A percentile compares a stretch with the other conserved stretches of the same genome.
Evolutionary conservation across 2,113 vertebrate species (phyloP).

Genomic region (Sapajus apella): DNA sequence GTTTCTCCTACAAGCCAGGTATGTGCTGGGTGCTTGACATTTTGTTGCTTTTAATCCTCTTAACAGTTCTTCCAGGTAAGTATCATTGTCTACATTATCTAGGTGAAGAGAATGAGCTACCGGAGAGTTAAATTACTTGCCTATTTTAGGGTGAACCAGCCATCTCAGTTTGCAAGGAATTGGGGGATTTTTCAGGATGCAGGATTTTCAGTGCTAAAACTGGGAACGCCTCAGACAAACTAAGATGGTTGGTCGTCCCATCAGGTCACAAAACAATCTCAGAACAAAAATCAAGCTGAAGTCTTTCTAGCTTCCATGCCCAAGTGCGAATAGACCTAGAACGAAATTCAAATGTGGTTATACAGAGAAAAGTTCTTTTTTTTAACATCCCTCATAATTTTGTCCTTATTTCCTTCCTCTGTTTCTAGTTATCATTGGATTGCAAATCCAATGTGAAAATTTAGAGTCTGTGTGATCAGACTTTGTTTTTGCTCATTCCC

Average conservation of each 20-base stretch:
- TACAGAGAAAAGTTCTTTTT: neutral
- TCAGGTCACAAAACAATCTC: neutral
- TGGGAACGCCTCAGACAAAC: neutral
- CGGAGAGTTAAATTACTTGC: neutral
- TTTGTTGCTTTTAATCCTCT: neutral
- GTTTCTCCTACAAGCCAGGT: neutral
- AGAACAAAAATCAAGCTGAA: neutral
- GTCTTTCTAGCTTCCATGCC: neutral
- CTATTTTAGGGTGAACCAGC: neutral
- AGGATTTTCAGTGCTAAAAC: neutral
- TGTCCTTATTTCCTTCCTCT: slow-evolving; percentile 16
- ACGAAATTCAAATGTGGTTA: neutral
- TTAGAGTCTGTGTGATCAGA: neutral
- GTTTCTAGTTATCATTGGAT: slow-evolving; percentile 47
- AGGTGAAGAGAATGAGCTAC: neutral
- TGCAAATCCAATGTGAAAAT: slow-evolving; percentile 36
- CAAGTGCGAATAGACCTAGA: neutral
- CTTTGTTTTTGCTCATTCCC: slow-evolving; percentile 48
- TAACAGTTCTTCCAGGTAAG: neutral
- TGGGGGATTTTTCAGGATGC: neutral
- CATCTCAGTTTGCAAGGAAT: neutral
- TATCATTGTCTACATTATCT: neutral
- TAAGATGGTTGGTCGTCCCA: neutral
- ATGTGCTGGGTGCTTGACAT: neutral
- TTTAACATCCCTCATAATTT: neutral